Evolutionary conservation across 2,888 invertebrate species (phyloP), one percentile per base, ranked within the genome.

Genomic region (Danaus chrysippus): DNA sequence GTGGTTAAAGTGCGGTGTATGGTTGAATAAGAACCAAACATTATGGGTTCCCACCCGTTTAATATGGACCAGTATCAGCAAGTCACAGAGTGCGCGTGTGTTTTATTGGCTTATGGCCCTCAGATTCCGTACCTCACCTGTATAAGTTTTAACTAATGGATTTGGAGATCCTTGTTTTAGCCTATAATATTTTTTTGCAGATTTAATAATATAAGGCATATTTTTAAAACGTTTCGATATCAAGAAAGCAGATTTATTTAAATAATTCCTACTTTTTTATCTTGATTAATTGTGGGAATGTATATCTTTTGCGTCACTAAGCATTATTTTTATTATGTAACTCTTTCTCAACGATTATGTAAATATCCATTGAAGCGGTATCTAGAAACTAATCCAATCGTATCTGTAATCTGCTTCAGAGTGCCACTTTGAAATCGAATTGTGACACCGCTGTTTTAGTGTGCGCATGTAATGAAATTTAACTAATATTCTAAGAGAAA

Each of bases 11-110:
- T 53, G 58, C 23, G 12, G 10, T 56, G 56, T 41, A 54, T 46
- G 65, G 61, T 64, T 55, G 41, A 60, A 58, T 13, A 58, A 64
- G 64, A 67, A 57, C 56, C 58, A 58, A 75, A 77, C 82, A 84
- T 86, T 84, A 84, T 76, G 77, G 74, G 79, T 77, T 75, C 79
- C 75, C 69, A 71, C 75, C 73, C 73, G 82, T 83, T 74, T 83
- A 82, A 83, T 81, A 84, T 81, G 76, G 71, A 75, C 71, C 75
- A 73, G 78, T 79, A 82, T 82, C 84, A 79, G 78, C 77, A 74
- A 79, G 79, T 79, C 81, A 79, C 81, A 83, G 77, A 81, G 79
- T 76, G 76, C 78, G 73, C 74, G 79, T 77, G 78, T 81, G 80
- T 74, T 79, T 84, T 84, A 86, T 85, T 79, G 81, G 76, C 77